Percentiles rank a stretch among this genome's conserved stretches.
Evolutionary conservation across 2,113 vertebrate species (phyloP).

Genomic region (Eclectus roratus): DNA sequence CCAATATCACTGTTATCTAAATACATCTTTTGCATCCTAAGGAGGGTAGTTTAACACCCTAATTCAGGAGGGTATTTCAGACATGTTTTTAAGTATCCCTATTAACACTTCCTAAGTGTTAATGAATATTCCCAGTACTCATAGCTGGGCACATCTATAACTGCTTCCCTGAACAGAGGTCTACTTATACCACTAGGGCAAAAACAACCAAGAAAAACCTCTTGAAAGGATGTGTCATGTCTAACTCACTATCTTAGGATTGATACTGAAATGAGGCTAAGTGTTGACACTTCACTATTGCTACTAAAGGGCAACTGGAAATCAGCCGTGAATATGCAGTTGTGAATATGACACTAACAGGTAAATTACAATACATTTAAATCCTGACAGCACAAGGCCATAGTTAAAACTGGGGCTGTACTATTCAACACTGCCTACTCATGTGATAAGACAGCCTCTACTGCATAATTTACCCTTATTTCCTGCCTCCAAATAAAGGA

Average conservation of each 20-base stretch:
- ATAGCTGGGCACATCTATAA: fast-evolving
- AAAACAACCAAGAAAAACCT: background rate
- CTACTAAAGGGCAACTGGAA: background rate
- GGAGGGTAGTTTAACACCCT: background rate
- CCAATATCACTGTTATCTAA: background rate
- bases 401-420: background rate
- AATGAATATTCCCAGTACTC: background rate
- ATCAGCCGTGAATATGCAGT: background rate
- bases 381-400: background rate
- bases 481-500: too few relatives aligned
- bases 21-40: background rate
- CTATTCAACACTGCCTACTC: background rate
- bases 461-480: background rate
- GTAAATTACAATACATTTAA: background rate
- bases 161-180: background rate
- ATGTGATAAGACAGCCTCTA: fast-evolving
- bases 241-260: background rate
- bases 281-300: background rate
- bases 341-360: background rate
- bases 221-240: background rate
- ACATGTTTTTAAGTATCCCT: background rate
- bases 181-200: background rate
- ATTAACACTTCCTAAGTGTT: background rate
- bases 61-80: background rate
- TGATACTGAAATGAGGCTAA: background rate